Conservation (phyloP, 2,888 invertebrate species). For the Epicampocera succincta region DNA sequence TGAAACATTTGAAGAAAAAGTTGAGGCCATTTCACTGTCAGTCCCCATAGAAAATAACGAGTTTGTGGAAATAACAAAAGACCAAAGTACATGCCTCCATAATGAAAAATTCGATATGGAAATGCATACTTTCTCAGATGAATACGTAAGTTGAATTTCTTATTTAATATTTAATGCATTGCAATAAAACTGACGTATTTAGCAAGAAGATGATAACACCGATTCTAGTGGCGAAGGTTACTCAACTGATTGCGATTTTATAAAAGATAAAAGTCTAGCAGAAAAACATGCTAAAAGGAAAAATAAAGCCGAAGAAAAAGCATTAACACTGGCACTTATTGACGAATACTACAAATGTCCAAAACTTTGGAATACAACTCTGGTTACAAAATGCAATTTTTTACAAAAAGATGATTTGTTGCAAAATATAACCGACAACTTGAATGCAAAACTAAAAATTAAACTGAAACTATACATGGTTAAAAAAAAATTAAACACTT, state of each 20-base stretch:
- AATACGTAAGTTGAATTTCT: conserved; percentile 21
- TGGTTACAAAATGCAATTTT: conserved; percentile 33
- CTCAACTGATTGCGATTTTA: conserved; percentile 34
- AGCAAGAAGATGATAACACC: conserved; percentile 35
- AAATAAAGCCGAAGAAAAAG: conserved; percentile 43
- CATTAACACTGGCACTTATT: conserved; percentile 53
- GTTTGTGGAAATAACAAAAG: background rate
- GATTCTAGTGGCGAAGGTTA: conserved; percentile 51
- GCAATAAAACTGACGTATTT: background rate
- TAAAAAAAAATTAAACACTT: conserved; percentile 54
- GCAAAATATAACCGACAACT: conserved; percentile 45
- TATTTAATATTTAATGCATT: background rate
- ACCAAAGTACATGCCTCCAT: background rate
- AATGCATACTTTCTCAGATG: conserved; percentile 51
- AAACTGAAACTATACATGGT: conserved; percentile 56
- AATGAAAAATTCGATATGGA: conserved; percentile 23
- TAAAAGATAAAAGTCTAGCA: conserved; percentile 12
- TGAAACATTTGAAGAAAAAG: conserved; percentile 28
- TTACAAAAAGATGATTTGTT: conserved; percentile 57
- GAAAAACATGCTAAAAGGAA: conserved; percentile 31
- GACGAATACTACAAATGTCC: conserved; percentile 53
- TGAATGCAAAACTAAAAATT: conserved; percentile 50
- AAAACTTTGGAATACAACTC: conserved; percentile 60
- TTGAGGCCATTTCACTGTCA: background rate
- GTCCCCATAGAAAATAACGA: background rate